phyloP scores from a whole-genome alignment of 1,140 invertebrate genomes.

The Trichomalopsis sarcophagae region DNA sequence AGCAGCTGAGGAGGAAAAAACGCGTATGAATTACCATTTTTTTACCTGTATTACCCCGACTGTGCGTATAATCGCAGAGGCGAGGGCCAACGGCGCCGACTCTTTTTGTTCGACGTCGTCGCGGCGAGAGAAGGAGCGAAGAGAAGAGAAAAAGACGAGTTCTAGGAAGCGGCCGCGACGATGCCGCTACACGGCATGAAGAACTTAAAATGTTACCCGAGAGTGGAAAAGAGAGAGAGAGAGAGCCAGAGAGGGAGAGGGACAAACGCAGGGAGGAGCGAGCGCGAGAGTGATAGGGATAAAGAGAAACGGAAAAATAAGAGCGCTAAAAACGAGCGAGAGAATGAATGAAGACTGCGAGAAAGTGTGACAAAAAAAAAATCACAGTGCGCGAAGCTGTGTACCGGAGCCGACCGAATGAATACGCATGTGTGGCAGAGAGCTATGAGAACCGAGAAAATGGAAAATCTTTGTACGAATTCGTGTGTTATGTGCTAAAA shows the following conservation, averaged over 20 bases:
- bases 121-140: neutral
- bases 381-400: neutral
- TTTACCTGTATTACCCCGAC: constrained; percentile 37
- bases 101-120: constrained; percentile 39
- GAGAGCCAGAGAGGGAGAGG: neutral
- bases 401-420: no score
- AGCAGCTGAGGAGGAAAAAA: neutral
- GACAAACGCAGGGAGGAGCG: constrained; percentile 13
- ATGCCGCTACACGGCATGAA: constrained; percentile 10
- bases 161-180: constrained; percentile 43
- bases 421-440: no score
- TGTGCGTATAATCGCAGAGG: constrained; percentile 38
- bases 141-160: constrained; percentile 33
- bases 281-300: neutral
- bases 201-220: constrained; percentile 47
- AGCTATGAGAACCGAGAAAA: no score
- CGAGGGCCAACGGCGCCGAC: constrained; percentile 42
- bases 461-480: no score
- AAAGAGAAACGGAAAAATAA: constrained; percentile 40
- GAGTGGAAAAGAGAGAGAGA: constrained; percentile 28
- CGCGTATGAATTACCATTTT: constrained; percentile 37
- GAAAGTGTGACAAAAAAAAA: constrained; percentile 29
- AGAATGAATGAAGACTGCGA: constrained; percentile 36
- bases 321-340: constrained; percentile 32
- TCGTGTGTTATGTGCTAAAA: no score